These are phyloP conservation scores for Folsomia candida DNA, from an alignment of 2,888 invertebrate species.

Conservation along the genomic window DNA sequence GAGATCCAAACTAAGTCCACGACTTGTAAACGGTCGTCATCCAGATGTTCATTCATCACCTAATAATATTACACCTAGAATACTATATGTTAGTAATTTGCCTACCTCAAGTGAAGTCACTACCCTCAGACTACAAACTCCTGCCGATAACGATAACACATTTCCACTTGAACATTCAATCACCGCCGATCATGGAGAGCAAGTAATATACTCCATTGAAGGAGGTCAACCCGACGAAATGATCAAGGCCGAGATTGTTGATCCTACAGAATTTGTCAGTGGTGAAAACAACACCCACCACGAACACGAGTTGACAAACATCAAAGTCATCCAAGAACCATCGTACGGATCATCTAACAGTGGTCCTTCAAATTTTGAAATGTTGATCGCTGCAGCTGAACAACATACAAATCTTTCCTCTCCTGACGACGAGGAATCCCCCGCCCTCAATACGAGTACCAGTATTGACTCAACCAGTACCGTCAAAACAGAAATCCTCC, in stretches of 20 bases:
- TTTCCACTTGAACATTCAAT: neutral
- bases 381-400: conserved; percentile 25
- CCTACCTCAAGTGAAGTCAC: too few species aligned
- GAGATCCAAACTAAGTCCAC: too few species aligned
- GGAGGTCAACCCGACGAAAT: too few species aligned
- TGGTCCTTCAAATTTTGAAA: conserved; percentile 22
- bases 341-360: too few species aligned
- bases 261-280: neutral
- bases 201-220: neutral
- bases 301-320: too few species aligned
- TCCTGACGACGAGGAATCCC: neutral
- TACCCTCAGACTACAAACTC: too few species aligned
- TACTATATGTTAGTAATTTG: too few species aligned
- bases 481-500: neutral
- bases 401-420: conserved; percentile 6
- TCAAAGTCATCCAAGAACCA: too few species aligned
- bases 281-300: neutral
- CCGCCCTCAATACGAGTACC: neutral
- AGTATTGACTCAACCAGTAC: neutral
- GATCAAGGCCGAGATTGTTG: too few species aligned
- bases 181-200: neutral
- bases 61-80: too few species aligned
- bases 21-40: too few species aligned
- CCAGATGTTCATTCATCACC: too few species aligned
- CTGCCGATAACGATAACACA: neutral